Conservation (phyloP, 2,113 vertebrate genomes). For the Psilopogon haemacephalus region DNA sequence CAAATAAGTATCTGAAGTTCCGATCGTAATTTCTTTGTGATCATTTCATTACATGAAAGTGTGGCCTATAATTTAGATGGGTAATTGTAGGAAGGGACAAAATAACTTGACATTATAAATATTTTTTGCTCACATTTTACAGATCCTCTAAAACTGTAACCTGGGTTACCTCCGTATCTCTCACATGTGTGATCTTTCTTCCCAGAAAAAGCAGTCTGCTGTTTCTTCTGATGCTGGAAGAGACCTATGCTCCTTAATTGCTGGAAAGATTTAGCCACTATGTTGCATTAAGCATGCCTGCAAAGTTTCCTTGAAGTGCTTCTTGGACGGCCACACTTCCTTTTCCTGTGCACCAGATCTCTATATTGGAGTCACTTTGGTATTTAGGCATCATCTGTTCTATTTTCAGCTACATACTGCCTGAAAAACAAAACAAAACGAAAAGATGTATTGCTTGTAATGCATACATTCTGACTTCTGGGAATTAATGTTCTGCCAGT, state of each 20-base stretch:
- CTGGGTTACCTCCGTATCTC: neutral
- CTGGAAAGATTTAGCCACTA: neutral
- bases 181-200: neutral
- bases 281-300: neutral
- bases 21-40: neutral
- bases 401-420: conserved; percentile 25
- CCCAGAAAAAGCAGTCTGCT: neutral
- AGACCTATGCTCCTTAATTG: neutral
- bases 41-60: neutral
- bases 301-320: conserved; percentile 3
- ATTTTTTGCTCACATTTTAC: neutral
- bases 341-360: neutral
- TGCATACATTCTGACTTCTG: conserved; percentile 44
- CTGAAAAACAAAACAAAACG: conserved; percentile 40
- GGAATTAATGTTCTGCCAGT: conserved; percentile 51
- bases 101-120: neutral
- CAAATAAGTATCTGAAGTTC: neutral
- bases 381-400: neutral
- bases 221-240: neutral
- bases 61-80: neutral
- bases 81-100: neutral
- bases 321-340: conserved; percentile 40
- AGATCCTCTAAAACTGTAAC: neutral
- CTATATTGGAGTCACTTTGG: neutral
- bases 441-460: conserved; percentile 32